phyloP scores from a whole-genome alignment of 2,888 invertebrate genomes.

The Cremastinae sp. region DNA sequence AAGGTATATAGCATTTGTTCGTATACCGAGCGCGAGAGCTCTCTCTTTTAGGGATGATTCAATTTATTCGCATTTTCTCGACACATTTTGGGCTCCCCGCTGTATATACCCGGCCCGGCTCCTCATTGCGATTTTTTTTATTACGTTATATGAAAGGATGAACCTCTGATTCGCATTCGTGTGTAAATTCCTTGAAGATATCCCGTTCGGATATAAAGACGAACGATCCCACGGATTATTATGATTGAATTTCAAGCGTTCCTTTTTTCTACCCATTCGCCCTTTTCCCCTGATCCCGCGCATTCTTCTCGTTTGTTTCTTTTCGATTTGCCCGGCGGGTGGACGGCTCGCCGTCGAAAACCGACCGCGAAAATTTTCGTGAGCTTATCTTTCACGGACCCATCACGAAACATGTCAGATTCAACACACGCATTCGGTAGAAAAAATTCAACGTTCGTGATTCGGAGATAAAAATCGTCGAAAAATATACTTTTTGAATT shows the following conservation, averaged over 20 bases:
- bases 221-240: neutral
- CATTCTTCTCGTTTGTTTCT: neutral
- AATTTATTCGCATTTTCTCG: slow-evolving; percentile 33
- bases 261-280: neutral
- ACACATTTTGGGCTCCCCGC: neutral
- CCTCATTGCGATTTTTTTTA: slow-evolving; percentile 37
- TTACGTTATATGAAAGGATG: neutral
- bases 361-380: too few species aligned
- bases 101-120: neutral
- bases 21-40: neutral
- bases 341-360: too few species aligned
- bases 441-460: too few species aligned
- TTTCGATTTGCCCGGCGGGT: neutral
- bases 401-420: too few species aligned
- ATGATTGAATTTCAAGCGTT: slow-evolving; percentile 9
- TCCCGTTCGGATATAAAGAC: neutral
- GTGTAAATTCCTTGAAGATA: slow-evolving; percentile 27
- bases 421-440: too few species aligned
- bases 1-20: neutral
- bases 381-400: too few species aligned
- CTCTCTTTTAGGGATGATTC: neutral
- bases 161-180: slow-evolving; percentile 22
- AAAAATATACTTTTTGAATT: too few species aligned
- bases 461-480: too few species aligned
- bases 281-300: too few species aligned